Base-by-base conservation (phyloP, 2,888 invertebrate genomes). In the Cantharis nigra region DNA sequence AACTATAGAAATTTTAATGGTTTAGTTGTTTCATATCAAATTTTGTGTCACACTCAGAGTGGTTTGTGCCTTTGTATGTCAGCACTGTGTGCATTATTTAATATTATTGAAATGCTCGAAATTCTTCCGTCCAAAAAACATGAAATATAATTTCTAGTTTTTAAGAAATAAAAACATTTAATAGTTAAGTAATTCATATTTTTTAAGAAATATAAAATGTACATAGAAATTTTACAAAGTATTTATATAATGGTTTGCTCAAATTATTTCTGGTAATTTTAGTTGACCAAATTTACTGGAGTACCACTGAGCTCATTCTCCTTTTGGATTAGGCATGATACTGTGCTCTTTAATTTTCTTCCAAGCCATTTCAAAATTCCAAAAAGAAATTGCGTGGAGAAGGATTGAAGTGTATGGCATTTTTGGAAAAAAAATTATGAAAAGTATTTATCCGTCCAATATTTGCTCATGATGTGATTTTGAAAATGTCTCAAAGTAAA, bases 71-170 rank as follows among this genome's bases (percentile, higher is more conserved):
- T 85, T 85, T 81, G 80, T 81, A 80, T 83, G 80, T 80, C 70
- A 76, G 82, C 85, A 85, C 84, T 76, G 85, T 83, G 84, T 84
- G 85, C 79, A 74, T 75, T 80, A 77, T 79, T 79, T 62, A 74
- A 16, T 74, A 26, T 74, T 71, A 72, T 79, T 80, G 26, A 76
- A 76, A 74, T 77, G 82, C 83, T 83, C 84, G 83, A 79, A 84
- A 83, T 84, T 84, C 85, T 85, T 85, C 85, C 85, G 85, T 85
- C 85, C 85, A 83, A 73, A 78, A 75, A 81, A 81, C 80, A 20
- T 23, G 26, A 67, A 67, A 20, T 67, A 67, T 67, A 67, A 26
- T 67, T 67, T 67, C 13, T 67, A 49, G 49, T 49, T 49, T 49
- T 49, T 49, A 49, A 49, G 49, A 49, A 49, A 49, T 49, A 49